A percentile compares a stretch with the other conserved stretches of the same genome.
Conservation (phyloP, 1,140 invertebrate genomes). For the Trachymyrmex cornetzi region DNA sequence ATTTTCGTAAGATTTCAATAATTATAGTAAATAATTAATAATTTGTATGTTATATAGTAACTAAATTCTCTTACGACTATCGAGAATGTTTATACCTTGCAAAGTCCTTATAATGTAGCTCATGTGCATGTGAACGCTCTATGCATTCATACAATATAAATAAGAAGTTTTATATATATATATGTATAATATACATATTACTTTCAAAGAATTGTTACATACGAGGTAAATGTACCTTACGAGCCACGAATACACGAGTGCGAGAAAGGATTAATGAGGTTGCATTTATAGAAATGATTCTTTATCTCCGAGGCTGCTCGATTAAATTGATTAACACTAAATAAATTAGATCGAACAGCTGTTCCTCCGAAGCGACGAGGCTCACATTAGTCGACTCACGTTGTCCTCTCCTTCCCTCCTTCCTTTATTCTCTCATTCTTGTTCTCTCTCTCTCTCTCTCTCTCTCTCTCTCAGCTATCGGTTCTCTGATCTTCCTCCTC, state of each 20-base stretch:
- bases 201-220: neutral
- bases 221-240: constrained; percentile 17
- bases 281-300: constrained; percentile 26
- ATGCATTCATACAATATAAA: constrained; percentile 25
- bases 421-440: constrained; percentile 28
- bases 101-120: neutral
- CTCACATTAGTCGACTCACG: constrained; percentile 45
- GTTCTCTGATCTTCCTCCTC: constrained; percentile 47
- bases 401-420: constrained; percentile 1
- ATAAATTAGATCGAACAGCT: constrained; percentile 82
- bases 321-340: constrained; percentile 84
- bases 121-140: neutral
- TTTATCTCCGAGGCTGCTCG: constrained; percentile 48
- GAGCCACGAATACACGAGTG: neutral
- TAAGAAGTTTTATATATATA: neutral
- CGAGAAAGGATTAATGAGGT: constrained; percentile 31
- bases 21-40: no score
- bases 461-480: constrained; percentile 33
- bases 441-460: constrained; percentile 27
- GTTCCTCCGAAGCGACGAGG: constrained; percentile 22
- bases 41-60: neutral
- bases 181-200: neutral
- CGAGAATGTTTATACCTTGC: neutral
- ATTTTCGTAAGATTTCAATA: no score
- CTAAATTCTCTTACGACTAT: neutral